Conservation (phyloP, 2,797 vertebrate genomes). For the Cossypha polioptera region DNA sequence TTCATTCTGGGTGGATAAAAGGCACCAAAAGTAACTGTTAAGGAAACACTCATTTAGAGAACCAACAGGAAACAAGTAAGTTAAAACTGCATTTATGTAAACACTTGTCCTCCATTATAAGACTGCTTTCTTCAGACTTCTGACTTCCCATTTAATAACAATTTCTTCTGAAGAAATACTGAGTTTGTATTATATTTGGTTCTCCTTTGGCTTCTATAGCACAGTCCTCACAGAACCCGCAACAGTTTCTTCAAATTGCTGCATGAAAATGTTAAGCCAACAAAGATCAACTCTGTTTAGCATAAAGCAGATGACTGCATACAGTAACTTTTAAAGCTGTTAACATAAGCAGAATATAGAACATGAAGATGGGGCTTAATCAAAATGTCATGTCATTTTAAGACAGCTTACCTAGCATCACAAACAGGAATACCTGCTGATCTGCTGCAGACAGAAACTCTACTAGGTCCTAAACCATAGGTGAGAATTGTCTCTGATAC, state of each 20-base stretch:
- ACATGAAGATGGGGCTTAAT: background rate
- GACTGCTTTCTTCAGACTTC: background rate
- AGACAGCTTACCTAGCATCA: background rate
- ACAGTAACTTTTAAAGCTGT: background rate
- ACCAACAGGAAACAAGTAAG: background rate
- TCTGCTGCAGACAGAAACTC: background rate
- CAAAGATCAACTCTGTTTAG: background rate
- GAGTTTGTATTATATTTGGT: background rate
- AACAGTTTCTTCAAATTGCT: background rate
- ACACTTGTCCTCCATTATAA: background rate
- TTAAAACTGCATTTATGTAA: background rate
- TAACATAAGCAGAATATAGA: background rate
- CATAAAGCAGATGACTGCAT: background rate
- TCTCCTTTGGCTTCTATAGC: background rate
- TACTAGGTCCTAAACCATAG: background rate
- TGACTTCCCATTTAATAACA: background rate
- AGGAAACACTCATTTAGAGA: background rate
- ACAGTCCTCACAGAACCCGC: background rate
- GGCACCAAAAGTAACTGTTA: background rate
- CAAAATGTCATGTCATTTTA: background rate
- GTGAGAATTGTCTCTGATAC: background rate
- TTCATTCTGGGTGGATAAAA: slow-evolving; percentile 77
- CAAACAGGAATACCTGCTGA: background rate
- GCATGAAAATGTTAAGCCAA: background rate
- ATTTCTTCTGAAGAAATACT: background rate